These are phyloP conservation scores for Anabas testudineus DNA, from an alignment of 2,797 vertebrate species.

Conservation along the genomic window DNA sequence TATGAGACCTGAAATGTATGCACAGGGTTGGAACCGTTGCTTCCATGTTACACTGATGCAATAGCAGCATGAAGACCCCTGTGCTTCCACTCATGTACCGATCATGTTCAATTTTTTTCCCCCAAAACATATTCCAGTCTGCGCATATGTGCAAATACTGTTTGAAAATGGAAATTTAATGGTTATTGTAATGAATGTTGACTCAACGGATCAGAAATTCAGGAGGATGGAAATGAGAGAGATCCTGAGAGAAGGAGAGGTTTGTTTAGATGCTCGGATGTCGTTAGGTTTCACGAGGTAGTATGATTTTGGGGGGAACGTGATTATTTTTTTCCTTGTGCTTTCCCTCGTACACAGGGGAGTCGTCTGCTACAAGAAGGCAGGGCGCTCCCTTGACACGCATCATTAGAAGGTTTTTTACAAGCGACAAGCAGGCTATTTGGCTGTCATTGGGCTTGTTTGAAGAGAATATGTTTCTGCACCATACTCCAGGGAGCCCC, in stretches of 20 bases:
- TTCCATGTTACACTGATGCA: conserved; percentile 57
- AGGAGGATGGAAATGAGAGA: conserved; percentile 43
- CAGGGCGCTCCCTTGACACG: conserved; percentile 91
- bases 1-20: conserved; percentile 67
- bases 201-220: conserved; percentile 76
- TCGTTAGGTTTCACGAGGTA: conserved; percentile 71
- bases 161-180: conserved; percentile 81
- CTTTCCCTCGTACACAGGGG: conserved; percentile 85
- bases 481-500: conserved; percentile 86
- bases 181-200: conserved; percentile 87
- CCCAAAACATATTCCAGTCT: conserved; percentile 64
- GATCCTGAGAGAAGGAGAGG: conserved; percentile 65
- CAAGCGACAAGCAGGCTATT: conserved; percentile 96
- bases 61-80: conserved; percentile 60
- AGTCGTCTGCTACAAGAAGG: conserved; percentile 89
- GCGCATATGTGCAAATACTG: conserved; percentile 52
- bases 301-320: conserved; percentile 81
- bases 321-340: conserved; percentile 82
- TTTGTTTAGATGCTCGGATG: conserved; percentile 78
- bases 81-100: conserved; percentile 75
- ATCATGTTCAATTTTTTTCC: conserved; percentile 82
- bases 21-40: conserved; percentile 48
- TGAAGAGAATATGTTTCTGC: conserved; percentile 94
- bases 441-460: conserved; percentile 96
- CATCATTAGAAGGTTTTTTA: conserved; percentile 94